phyloP scores from a whole-genome alignment of 2,113 vertebrate species.

The Mobula hypostoma region DNA sequence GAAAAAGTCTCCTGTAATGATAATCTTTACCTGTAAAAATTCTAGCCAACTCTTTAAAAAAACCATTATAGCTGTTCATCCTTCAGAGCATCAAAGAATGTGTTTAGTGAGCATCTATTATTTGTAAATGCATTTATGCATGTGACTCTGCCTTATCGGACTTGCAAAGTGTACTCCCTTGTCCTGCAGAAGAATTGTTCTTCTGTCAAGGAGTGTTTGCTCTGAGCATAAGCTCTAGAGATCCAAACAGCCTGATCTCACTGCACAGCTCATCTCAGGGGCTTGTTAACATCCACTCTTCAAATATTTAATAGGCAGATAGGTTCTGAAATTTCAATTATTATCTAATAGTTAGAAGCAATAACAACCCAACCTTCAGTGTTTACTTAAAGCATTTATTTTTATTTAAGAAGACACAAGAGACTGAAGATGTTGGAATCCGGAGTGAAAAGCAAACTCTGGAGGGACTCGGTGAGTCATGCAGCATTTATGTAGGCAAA shows the following conservation, averaged over 20 bases:
- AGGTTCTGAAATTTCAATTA: neutral
- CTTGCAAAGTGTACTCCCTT: neutral
- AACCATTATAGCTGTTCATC: neutral
- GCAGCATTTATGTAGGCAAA: too few relatives aligned
- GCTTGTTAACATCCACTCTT: neutral
- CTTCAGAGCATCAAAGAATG: neutral
- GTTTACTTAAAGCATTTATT: neutral
- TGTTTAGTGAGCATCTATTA: neutral
- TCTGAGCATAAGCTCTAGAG: neutral
- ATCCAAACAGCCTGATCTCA: neutral
- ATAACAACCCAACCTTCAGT: neutral
- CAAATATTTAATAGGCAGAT: conserved; percentile 7
- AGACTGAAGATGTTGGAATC: too few relatives aligned
- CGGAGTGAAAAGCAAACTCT: too few relatives aligned
- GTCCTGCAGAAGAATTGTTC: neutral
- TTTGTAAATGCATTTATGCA: neutral
- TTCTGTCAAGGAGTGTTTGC: neutral
- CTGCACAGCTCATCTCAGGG: neutral
- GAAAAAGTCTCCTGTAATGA: neutral
- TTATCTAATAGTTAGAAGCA: neutral
- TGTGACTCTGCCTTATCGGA: neutral
- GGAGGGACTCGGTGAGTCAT: too few relatives aligned
- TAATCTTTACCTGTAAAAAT: neutral
- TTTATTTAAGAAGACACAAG: too few relatives aligned
- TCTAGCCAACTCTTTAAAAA: neutral